These are phyloP conservation scores for Protonibea diacanthus DNA, from an alignment of 2,797 vertebrate genomes.

Conservation along the genomic window DNA sequence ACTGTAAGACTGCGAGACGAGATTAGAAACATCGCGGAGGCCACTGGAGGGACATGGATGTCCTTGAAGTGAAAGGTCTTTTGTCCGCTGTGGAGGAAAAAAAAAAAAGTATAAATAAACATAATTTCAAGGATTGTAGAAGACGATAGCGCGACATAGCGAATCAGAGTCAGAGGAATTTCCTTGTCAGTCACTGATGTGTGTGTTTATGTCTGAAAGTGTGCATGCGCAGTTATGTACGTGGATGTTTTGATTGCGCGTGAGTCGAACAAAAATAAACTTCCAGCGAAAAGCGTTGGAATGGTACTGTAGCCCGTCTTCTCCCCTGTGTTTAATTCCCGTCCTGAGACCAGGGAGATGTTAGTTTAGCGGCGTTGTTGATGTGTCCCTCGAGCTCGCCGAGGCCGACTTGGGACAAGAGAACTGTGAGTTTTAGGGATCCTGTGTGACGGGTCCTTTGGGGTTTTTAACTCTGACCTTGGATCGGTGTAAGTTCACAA, in stretches of 20 bases:
- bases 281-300: constrained; percentile 31
- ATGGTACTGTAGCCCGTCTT: constrained; percentile 45
- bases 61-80: constrained; percentile 20
- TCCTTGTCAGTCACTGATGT: constrained; percentile 48
- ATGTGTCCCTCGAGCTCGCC: constrained; percentile 61
- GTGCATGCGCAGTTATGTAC: constrained; percentile 43
- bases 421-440: constrained; percentile 62
- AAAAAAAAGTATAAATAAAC: constrained; percentile 33
- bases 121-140: not conserved
- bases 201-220: constrained; percentile 61
- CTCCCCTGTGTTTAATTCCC: constrained; percentile 69
- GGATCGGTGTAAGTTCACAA: constrained; percentile 56
- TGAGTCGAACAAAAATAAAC: constrained; percentile 74
- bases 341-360: constrained; percentile 68
- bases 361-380: constrained; percentile 66
- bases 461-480: constrained; percentile 50
- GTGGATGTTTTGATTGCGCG: constrained; percentile 66
- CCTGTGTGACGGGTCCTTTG: constrained; percentile 49
- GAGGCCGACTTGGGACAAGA: constrained; percentile 56
- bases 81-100: not conserved
- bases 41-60: not conserved
- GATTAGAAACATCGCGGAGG: not conserved
- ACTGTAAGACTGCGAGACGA: not conserved
- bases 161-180: constrained; percentile 44
- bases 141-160: not conserved